Evolutionary conservation across 2,797 vertebrate genomes (phyloP).

Genomic region (Semotilus atromaculatus): DNA sequence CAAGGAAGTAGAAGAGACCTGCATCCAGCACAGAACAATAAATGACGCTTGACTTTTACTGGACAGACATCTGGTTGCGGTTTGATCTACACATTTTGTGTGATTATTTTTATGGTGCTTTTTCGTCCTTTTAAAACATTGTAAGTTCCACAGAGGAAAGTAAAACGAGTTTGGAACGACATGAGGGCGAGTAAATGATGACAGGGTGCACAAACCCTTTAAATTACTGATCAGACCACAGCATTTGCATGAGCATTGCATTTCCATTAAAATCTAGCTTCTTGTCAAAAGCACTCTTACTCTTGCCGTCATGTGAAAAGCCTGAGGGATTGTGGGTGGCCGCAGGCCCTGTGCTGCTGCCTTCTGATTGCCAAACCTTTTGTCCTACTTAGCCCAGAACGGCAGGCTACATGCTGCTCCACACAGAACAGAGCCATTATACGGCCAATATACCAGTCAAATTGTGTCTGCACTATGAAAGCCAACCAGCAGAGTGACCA

Average conservation of each 20-base stretch:
- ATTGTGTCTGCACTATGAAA: slow-evolving; percentile 23
- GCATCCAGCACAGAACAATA: slow-evolving; percentile 17
- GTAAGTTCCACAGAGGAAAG: not conserved
- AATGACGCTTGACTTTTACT: slow-evolving; percentile 18
- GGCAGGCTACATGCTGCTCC: slow-evolving; percentile 17
- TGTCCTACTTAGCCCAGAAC: slow-evolving; percentile 43
- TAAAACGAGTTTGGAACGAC: not conserved
- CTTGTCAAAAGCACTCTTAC: slow-evolving; percentile 27
- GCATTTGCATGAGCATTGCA: slow-evolving; percentile 9
- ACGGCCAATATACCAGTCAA: slow-evolving; percentile 16
- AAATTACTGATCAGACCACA: slow-evolving; percentile 1
- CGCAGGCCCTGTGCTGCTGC: slow-evolving; percentile 13
- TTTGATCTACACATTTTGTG: not conserved
- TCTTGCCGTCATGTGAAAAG: slow-evolving; percentile 19
- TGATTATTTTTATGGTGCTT: not conserved
- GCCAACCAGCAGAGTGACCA: slow-evolving; percentile 25
- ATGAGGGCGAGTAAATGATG: slow-evolving; percentile 1
- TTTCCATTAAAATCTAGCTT: slow-evolving; percentile 12
- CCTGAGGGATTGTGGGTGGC: slow-evolving; percentile 36
- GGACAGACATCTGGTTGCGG: slow-evolving; percentile 2
- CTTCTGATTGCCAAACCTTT: slow-evolving; percentile 32
- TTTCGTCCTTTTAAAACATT: slow-evolving; percentile 7
- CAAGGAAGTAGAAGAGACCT: slow-evolving; percentile 98
- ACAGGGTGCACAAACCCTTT: slow-evolving; percentile 9
- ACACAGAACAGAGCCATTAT: not conserved